These are phyloP conservation scores for Xiphorhynchus elegans DNA, from an alignment of 2,113 vertebrate species.

Conservation along the genomic window DNA sequence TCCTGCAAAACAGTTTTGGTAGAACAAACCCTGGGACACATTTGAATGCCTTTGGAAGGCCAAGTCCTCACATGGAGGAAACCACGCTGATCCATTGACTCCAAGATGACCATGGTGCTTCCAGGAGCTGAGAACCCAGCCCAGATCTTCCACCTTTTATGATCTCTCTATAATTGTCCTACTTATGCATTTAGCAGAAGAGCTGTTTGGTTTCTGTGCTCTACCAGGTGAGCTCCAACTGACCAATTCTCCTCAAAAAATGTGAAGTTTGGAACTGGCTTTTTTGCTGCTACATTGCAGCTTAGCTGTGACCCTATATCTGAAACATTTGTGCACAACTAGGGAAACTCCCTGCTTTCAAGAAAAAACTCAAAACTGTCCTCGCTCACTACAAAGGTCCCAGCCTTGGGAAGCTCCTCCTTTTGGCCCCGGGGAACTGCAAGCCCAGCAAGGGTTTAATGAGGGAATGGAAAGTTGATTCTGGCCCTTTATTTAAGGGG, in stretches of 20 bases:
- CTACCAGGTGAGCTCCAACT: background rate
- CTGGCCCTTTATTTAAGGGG: background rate
- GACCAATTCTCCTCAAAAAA: background rate
- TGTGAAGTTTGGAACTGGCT: accelerated
- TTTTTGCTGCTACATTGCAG: background rate
- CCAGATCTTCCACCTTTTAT: background rate
- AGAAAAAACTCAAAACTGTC: background rate
- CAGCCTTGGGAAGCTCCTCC: background rate
- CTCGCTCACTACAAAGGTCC: background rate
- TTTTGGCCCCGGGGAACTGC: background rate
- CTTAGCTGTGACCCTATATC: background rate
- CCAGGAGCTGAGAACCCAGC: background rate
- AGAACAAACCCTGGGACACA: background rate
- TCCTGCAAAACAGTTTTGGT: background rate
- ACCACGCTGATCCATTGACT: background rate
- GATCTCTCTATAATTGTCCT: background rate
- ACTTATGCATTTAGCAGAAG: background rate
- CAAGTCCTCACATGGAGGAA: background rate
- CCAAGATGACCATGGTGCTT: accelerated
- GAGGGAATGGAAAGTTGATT: background rate
- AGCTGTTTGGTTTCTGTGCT: background rate
- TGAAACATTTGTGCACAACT: background rate
- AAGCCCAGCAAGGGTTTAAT: background rate
- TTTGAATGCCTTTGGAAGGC: background rate
- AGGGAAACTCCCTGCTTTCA: background rate